These are phyloP conservation scores for Ochlodes sylvanus DNA, from an alignment of 2,888 invertebrate species.

Conservation along the genomic window DNA sequence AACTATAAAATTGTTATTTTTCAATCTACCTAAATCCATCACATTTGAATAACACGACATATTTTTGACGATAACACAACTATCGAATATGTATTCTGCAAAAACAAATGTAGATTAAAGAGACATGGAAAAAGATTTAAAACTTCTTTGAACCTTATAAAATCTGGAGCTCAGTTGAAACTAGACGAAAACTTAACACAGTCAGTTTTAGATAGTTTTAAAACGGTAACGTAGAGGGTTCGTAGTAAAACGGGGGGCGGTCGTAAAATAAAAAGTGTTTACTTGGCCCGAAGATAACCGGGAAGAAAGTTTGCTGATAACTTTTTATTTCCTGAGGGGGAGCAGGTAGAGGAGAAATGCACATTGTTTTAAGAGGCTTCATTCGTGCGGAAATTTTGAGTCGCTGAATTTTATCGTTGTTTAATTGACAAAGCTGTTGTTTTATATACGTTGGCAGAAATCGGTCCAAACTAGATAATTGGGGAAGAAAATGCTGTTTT, in stretches of 20 bases:
- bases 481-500: no score
- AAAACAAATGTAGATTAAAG: slow-evolving; percentile 2
- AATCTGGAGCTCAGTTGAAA: slow-evolving; percentile 43
- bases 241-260: slow-evolving; percentile 69
- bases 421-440: slow-evolving; percentile 8
- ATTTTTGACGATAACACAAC: background rate
- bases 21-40: background rate
- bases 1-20: background rate
- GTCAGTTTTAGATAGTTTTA: slow-evolving; percentile 52
- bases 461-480: slow-evolving; percentile 4
- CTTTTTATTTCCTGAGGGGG: slow-evolving; percentile 78
- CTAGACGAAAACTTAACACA: slow-evolving; percentile 50
- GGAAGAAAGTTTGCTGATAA: slow-evolving; percentile 80
- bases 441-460: background rate
- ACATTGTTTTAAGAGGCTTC: slow-evolving; percentile 32
- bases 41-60: no score
- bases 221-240: slow-evolving; percentile 42
- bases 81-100: slow-evolving; percentile 5
- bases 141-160: slow-evolving; percentile 38
- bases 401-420: slow-evolving; percentile 16
- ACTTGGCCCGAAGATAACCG: slow-evolving; percentile 76
- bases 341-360: slow-evolving; percentile 40
- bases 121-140: slow-evolving; percentile 3
- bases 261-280: slow-evolving; percentile 83
- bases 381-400: slow-evolving; percentile 9